phyloP scores from a whole-genome alignment of 1,140 invertebrate species.

The Ceratoteleas bidentatus region DNA sequence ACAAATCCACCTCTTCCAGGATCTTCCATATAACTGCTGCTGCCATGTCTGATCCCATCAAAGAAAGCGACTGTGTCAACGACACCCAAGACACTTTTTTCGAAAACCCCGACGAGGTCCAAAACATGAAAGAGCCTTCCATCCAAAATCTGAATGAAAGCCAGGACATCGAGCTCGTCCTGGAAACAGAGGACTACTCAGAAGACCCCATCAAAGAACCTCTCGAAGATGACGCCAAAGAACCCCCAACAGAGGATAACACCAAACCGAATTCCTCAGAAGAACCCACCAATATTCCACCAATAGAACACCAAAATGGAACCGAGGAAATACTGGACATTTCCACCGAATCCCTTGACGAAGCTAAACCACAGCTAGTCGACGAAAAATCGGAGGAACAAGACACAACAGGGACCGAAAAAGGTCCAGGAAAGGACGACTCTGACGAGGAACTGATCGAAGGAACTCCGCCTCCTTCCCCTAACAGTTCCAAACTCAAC shows the following conservation, averaged over 20 bases:
- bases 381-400: slow-evolving; percentile 1
- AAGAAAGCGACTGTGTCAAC: slow-evolving; percentile 18
- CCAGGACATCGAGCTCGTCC: slow-evolving; percentile 71
- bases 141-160: no score
- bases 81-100: slow-evolving; percentile 54
- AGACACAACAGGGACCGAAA: slow-evolving; percentile 9
- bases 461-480: slow-evolving; percentile 66
- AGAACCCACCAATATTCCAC: background rate
- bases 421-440: background rate
- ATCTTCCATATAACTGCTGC: no score
- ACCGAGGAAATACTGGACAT: background rate
- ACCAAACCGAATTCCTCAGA: no score
- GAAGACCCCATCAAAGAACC: slow-evolving; percentile 5
- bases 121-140: slow-evolving; percentile 14
- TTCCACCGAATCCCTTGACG: background rate
- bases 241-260: background rate
- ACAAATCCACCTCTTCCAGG: no score
- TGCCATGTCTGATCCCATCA: no score
- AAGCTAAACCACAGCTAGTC: background rate
- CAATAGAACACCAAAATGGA: background rate
- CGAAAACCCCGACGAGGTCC: slow-evolving; percentile 27
- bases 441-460: slow-evolving; percentile 70
- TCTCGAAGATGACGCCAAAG: background rate
- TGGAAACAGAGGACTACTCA: slow-evolving; percentile 19
- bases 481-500: slow-evolving; percentile 2